A percentile compares a stretch with the other conserved stretches of the same genome.
phyloP scores from a whole-genome alignment of 2,888 invertebrate species.

The Melieria picta region DNA sequence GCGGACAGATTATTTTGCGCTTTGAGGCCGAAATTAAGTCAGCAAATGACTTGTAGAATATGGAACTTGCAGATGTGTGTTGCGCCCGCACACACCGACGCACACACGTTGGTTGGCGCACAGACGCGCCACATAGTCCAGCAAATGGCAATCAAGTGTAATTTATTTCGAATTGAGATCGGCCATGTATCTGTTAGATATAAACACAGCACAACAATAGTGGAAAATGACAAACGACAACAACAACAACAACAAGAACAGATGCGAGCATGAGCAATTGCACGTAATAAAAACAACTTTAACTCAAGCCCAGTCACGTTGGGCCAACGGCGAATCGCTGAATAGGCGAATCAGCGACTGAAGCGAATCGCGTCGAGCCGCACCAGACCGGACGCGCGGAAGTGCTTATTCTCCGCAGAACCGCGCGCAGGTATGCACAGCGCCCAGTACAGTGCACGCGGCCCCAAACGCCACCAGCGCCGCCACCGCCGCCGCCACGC shows the following conservation, averaged over 20 bases:
- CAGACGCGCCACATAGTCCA: constrained; percentile 42
- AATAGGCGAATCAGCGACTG: constrained; percentile 24
- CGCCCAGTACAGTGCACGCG: no score
- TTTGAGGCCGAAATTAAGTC: constrained; percentile 56
- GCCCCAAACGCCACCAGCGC: neutral
- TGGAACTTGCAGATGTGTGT: constrained; percentile 23
- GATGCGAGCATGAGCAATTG: neutral
- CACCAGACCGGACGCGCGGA: constrained; percentile 11
- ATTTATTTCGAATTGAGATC: constrained; percentile 61
- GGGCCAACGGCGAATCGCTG: neutral
- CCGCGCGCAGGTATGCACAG: neutral
- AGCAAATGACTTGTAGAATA: constrained; percentile 63
- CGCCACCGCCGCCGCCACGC: neutral
- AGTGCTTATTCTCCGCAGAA: neutral
- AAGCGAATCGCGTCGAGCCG: constrained; percentile 6
- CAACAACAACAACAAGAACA: constrained; percentile 13
- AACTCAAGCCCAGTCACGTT: constrained; percentile 12
- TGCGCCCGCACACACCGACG: constrained; percentile 26
- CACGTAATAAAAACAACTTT: constrained; percentile 9
- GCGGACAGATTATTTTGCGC: constrained; percentile 29
- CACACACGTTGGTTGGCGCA: constrained; percentile 32
- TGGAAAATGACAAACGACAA: neutral
- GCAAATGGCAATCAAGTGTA: constrained; percentile 60
- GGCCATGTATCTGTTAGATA: constrained; percentile 48
- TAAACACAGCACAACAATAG: constrained; percentile 11